A percentile compares a stretch with the other conserved stretches of the same genome.
Conservation (phyloP, 1,140 invertebrate genomes). For the Diploscapter pachys region DNA sequence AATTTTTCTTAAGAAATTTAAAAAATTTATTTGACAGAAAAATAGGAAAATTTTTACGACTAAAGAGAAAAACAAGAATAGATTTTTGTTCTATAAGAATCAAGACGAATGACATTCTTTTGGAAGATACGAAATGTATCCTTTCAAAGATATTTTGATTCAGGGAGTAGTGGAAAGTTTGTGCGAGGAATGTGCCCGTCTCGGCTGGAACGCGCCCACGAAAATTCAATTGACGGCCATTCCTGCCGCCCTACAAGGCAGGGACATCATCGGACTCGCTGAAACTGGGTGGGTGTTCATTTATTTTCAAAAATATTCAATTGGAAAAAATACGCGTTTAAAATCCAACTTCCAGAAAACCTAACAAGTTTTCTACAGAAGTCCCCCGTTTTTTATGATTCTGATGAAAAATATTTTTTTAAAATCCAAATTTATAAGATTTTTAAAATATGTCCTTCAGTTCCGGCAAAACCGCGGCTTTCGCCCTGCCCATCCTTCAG, state of each 20-base stretch:
- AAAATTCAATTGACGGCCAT: conserved; percentile 92
- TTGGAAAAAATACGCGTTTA: too few species aligned
- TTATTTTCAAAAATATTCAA: too few species aligned
- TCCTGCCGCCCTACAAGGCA: conserved; percentile 81
- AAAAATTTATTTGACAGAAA: neutral
- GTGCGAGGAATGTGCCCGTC: conserved; percentile 80
- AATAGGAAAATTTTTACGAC: neutral
- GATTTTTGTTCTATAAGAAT: neutral
- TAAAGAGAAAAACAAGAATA: neutral
- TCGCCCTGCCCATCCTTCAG: conserved; percentile 91
- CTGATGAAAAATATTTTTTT: too few species aligned
- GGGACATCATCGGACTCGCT: conserved; percentile 91
- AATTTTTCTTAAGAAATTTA: conserved; percentile 8
- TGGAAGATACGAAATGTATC: neutral
- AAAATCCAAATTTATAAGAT: neutral
- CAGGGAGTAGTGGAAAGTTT: conserved; percentile 84
- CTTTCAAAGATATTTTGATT: neutral
- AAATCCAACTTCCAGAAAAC: too few species aligned
- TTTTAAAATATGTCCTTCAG: conserved; percentile 17
- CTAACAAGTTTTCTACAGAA: too few species aligned
- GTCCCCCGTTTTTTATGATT: too few species aligned
- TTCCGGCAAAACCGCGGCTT: conserved; percentile 95
- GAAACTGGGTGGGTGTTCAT: conserved; percentile 74
- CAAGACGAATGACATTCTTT: neutral
- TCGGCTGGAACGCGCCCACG: conserved; percentile 89